These are phyloP conservation scores for Dendrolimus houi DNA, from an alignment of 2,888 invertebrate species.

Conservation along the genomic window DNA sequence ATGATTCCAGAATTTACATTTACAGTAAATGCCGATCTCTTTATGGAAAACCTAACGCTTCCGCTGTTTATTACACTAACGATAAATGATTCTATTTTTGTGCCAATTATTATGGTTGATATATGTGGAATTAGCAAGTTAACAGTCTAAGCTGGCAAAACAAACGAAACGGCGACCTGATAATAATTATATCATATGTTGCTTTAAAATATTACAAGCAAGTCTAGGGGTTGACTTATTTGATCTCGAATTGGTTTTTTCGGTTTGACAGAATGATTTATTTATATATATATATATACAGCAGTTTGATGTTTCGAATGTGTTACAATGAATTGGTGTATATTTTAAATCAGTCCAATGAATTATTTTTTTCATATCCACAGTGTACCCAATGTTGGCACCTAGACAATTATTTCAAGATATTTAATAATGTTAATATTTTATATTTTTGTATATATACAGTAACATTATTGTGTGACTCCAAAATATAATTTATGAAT, in stretches of 20 bases:
- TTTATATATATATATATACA: conserved; percentile 18
- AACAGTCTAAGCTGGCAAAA: neutral
- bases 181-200: conserved; percentile 44
- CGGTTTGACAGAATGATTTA: conserved; percentile 33
- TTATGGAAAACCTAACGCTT: too few relatives aligned
- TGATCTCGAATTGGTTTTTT: conserved; percentile 68
- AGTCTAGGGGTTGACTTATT: conserved; percentile 57
- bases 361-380: neutral
- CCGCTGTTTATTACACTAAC: too few relatives aligned
- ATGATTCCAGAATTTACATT: too few relatives aligned
- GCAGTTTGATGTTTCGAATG: conserved; percentile 12
- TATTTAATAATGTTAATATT: too few relatives aligned
- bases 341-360: neutral
- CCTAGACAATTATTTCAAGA: too few relatives aligned
- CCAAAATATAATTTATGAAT: too few relatives aligned
- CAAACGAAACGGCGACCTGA: conserved; percentile 41
- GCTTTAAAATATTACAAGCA: conserved; percentile 61
- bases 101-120: too few relatives aligned
- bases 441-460: too few relatives aligned
- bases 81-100: too few relatives aligned
- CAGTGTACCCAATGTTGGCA: too few relatives aligned
- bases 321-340: neutral
- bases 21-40: too few relatives aligned
- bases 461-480: too few relatives aligned
- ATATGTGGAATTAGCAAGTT: neutral